A percentile compares a stretch with the other conserved stretches of the same genome.
Evolutionary conservation across 2,113 vertebrate species (phyloP).

Genomic region (Calidris pugnax): DNA sequence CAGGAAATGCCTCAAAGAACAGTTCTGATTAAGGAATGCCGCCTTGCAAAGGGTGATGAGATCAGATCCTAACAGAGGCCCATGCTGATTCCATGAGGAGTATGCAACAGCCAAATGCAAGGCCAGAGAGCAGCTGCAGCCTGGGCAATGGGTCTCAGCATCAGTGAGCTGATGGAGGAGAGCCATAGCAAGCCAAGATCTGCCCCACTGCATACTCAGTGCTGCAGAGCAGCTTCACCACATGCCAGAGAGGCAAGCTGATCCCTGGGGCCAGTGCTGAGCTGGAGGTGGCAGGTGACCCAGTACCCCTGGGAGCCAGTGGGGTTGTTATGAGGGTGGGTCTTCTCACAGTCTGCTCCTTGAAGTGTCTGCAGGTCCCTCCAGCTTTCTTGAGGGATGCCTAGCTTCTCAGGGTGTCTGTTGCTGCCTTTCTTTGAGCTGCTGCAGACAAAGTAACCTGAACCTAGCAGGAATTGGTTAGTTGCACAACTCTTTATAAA

Average conservation of each 20-base stretch:
- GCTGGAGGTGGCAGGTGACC: not conserved
- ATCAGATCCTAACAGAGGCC: not conserved
- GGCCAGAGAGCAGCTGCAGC: not conserved
- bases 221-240: rapidly evolving
- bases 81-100: not conserved
- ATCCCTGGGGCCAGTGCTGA: not conserved
- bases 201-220: not conserved
- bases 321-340: not conserved
- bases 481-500: not conserved
- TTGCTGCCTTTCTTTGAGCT: not conserved
- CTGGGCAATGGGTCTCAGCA: not conserved
- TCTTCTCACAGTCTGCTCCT: not conserved
- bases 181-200: not conserved
- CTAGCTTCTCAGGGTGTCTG: not conserved
- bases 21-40: not conserved
- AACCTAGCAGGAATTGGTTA: not conserved
- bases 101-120: not conserved
- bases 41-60: not conserved
- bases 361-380: not conserved
- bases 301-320: not conserved
- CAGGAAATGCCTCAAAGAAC: not conserved
- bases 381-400: not conserved
- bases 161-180: rapidly evolving
- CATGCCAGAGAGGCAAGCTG: rapidly evolving
- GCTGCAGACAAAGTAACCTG: not conserved